Conservation (phyloP, 2,888 invertebrate genomes). For the Macrophya annulata region DNA sequence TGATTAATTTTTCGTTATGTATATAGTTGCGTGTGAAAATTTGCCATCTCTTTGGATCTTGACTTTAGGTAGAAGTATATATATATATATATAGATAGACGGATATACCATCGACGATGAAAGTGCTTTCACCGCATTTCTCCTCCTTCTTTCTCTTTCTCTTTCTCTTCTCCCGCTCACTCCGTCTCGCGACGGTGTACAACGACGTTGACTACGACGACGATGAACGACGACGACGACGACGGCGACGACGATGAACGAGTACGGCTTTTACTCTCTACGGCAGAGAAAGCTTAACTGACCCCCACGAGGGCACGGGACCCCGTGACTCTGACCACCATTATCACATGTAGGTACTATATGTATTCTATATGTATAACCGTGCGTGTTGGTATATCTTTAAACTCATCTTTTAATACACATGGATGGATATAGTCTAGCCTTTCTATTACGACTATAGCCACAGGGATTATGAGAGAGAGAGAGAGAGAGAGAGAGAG, state of each 20-base stretch:
- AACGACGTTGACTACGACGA: not conserved
- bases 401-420: not conserved
- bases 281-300: slow-evolving; percentile 73
- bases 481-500: not conserved
- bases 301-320: slow-evolving; percentile 62
- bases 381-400: not conserved
- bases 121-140: slow-evolving; percentile 56
- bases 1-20: no score
- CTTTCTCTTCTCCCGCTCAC: slow-evolving; percentile 55
- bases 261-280: slow-evolving; percentile 77
- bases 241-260: slow-evolving; percentile 48
- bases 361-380: not conserved
- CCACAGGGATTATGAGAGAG: not conserved
- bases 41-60: not conserved
- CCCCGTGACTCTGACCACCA: slow-evolving; percentile 57
- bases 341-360: not conserved
- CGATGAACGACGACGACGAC: slow-evolving; percentile 50
- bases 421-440: not conserved
- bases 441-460: not conserved
- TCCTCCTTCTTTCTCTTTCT: slow-evolving; percentile 58
- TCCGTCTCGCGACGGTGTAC: slow-evolving; percentile 37
- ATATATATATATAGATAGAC: not conserved
- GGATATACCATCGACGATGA: slow-evolving; percentile 16
- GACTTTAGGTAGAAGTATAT: not conserved
- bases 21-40: no score